Conservation (phyloP, 2,888 invertebrate species). For the Drepana falcataria region DNA sequence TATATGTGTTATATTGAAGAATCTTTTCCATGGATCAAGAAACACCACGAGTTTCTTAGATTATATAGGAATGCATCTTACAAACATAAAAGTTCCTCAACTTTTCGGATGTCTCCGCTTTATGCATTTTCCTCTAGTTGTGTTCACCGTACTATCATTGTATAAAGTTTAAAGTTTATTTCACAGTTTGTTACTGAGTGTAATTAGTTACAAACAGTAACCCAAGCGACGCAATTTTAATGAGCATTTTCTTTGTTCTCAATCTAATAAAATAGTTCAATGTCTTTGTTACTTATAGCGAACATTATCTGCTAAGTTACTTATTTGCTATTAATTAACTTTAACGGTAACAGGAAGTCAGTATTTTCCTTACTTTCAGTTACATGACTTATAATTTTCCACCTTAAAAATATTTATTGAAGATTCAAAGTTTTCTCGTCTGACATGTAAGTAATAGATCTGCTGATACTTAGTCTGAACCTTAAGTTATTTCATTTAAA, state of each 20-base stretch:
- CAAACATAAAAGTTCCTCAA: slow-evolving; percentile 34
- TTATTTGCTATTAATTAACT: neutral
- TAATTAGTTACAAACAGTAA: slow-evolving; percentile 33
- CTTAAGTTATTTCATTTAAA: too few species aligned
- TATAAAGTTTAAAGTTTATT: slow-evolving; percentile 36
- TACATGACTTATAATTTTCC: too few species aligned
- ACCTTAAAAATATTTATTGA: too few species aligned
- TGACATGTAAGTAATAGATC: too few species aligned
- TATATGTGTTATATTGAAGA: too few species aligned
- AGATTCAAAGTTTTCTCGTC: too few species aligned
- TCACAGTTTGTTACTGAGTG: slow-evolving; percentile 43
- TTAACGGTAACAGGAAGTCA: too few species aligned
- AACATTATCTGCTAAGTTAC: slow-evolving; percentile 15
- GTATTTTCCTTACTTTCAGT: too few species aligned
- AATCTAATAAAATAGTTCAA: slow-evolving; percentile 29
- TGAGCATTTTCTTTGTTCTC: slow-evolving; percentile 49
- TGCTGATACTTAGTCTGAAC: too few species aligned
- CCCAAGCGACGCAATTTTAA: slow-evolving; percentile 42
- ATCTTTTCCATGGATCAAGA: too few species aligned
- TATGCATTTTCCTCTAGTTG: slow-evolving; percentile 16
- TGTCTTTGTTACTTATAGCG: slow-evolving; percentile 31
- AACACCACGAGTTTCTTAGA: too few species aligned
- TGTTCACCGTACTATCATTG: slow-evolving; percentile 18
- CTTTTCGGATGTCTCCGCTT: slow-evolving; percentile 40
- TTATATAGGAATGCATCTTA: too few species aligned